These are phyloP conservation scores for Ageneiosus marmoratus DNA, from an alignment of 2,113 vertebrate species.

Conservation along the genomic window DNA sequence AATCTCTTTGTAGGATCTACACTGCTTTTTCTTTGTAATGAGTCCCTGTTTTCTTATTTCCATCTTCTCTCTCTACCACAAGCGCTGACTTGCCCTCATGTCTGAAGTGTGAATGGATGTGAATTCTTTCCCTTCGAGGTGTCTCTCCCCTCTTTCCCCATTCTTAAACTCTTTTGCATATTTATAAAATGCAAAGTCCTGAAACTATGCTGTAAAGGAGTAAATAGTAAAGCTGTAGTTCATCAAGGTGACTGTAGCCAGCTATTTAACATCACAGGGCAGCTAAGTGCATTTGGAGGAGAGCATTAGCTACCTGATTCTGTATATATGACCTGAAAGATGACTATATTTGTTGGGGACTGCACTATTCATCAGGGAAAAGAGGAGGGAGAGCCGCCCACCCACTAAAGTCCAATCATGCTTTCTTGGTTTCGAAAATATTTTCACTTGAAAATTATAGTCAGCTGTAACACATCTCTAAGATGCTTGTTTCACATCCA, in stretches of 20 bases:
- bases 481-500: background rate
- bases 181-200: constrained; percentile 1
- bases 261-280: background rate
- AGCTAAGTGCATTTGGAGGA: no score
- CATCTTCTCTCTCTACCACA: background rate
- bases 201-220: background rate
- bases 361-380: background rate
- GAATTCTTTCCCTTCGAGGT: constrained; percentile 31
- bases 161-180: background rate
- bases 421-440: background rate
- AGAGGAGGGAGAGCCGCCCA: background rate
- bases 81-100: constrained; percentile 40
- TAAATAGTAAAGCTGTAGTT: constrained; percentile 6
- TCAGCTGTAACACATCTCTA: background rate
- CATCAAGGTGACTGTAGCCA: background rate
- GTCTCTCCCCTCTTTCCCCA: background rate
- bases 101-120: constrained; percentile 28
- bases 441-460: background rate
- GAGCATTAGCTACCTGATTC: background rate
- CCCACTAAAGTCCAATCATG: background rate
- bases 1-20: background rate
- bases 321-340: background rate
- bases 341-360: background rate
- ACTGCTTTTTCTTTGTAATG: background rate
- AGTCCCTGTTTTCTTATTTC: background rate